Conservation (phyloP, 2,888 invertebrate species). For the Eudasyphora cyanicolor region DNA sequence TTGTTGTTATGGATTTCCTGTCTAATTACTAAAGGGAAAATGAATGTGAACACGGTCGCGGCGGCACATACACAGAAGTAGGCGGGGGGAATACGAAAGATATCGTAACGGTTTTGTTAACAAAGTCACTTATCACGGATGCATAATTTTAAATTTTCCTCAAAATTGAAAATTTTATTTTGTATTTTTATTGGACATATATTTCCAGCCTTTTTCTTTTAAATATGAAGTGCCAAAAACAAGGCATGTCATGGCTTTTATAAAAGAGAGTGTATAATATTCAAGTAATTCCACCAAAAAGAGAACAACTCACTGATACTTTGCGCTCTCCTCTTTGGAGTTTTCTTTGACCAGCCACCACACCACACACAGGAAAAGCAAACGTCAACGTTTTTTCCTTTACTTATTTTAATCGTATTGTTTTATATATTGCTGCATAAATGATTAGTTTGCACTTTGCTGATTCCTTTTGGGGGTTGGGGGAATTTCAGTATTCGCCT, state of each 20-base stretch:
- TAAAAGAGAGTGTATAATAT: slow-evolving; percentile 19
- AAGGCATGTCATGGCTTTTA: slow-evolving; percentile 29
- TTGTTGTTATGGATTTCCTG: slow-evolving; percentile 67
- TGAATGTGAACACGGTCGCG: background rate
- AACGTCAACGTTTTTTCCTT: slow-evolving; percentile 62
- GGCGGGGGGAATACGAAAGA: background rate
- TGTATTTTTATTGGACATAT: background rate
- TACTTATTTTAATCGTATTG: slow-evolving; percentile 18
- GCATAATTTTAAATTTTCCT: background rate
- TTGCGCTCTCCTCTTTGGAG: slow-evolving; percentile 45
- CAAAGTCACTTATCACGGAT: background rate
- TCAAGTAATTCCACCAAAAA: slow-evolving; percentile 22
- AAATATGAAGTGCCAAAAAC: background rate
- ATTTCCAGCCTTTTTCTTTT: background rate
- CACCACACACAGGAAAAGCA: slow-evolving; percentile 60
- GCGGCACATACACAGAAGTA: background rate
- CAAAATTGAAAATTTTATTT: background rate
- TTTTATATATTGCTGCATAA: slow-evolving; percentile 6
- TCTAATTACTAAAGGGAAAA: slow-evolving; percentile 61
- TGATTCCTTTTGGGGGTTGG: background rate
- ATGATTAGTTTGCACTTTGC: slow-evolving; percentile 55
- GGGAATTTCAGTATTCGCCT: background rate
- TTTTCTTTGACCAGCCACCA: slow-evolving; percentile 49
- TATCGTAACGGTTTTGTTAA: slow-evolving; percentile 50
- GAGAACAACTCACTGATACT: background rate